Evolutionary conservation across 2,888 invertebrate genomes (phyloP), one percentile per base, ranked within the genome.

Genomic region (Drosophila greeni): DNA sequence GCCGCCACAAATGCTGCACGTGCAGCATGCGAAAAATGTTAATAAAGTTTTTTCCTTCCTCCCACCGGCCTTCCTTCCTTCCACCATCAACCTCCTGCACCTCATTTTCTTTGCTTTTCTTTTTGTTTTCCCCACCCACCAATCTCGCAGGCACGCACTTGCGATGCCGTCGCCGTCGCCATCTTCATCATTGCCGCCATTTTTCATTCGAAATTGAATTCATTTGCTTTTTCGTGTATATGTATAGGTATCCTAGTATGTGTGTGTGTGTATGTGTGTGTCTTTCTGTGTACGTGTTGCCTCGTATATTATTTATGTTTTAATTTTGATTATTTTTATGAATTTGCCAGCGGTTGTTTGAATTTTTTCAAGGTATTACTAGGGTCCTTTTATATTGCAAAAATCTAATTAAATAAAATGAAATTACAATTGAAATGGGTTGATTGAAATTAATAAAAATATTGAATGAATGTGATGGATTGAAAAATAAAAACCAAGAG

Each of bases 21-120:
- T 79, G 74, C 73, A 79, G 76, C 76, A 81, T 74, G 77, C 78
- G 82, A 76, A 77, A 80, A 80, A 82, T 81, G 74, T 81, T 81
- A 81, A 81, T 81, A 80, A 81, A 80, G 81, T 80, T 81, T 82
- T 69, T 67, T 58, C 60, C 40, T 54, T 26, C 51, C 54, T 12
- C 5, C 36, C 37, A 11, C 18, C 26, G 29, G 31, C 14, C 16
- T 34, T 26, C 24, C 54, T 54, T 42, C 24, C 34, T 11, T 33
- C 9, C n/a, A 14, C 11, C 18, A 14, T 14, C 18, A 6, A 39
- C 14, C 36, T 26, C 7, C 8, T 14, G 20, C 31, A 51, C 23
- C 40, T 34, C 42, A 57, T 47, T 45, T 54, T 42, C 57, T 43
- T 34, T 14, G 31, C 48, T 37, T 40, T 34, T 34, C 45, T 37